Conservation (phyloP, 2,888 invertebrate genomes). For the Cotesia congregata region DNA sequence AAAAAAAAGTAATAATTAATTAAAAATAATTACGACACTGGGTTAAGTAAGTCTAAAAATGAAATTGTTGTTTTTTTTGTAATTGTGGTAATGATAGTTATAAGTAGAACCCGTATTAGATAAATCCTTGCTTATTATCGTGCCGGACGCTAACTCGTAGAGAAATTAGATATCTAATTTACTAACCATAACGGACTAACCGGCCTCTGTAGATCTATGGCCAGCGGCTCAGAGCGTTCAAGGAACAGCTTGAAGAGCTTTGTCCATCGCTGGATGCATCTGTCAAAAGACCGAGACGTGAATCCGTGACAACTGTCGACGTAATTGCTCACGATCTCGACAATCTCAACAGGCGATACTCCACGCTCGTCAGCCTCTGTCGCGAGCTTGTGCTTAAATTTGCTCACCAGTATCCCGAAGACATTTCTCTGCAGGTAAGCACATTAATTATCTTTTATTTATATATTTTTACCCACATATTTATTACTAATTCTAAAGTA, state of each 20-base stretch:
- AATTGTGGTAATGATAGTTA: conserved; percentile 24
- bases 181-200: conserved; percentile 75
- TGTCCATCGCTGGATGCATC: conserved; percentile 84
- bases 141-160: conserved; percentile 59
- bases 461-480: not conserved
- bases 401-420: conserved; percentile 79
- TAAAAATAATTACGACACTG: conserved; percentile 56
- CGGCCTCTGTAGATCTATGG: conserved; percentile 85
- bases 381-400: conserved; percentile 80
- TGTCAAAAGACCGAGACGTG: conserved; percentile 66
- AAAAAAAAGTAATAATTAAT: conserved; percentile 17
- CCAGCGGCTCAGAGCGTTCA: conserved; percentile 86
- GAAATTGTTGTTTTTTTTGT: too few relatives aligned
- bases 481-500: too few relatives aligned
- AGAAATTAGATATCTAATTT: conserved; percentile 60
- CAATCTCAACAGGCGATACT: conserved; percentile 84
- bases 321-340: conserved; percentile 84
- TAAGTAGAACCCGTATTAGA: conserved; percentile 10
- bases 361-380: conserved; percentile 78
- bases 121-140: conserved; percentile 43
- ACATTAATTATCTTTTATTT: not conserved
- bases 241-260: conserved; percentile 86
- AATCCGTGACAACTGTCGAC: conserved; percentile 77
- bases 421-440: conserved; percentile 84
- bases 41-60: conserved; percentile 45